Evolutionary conservation across 2,113 vertebrate genomes (phyloP).

Genomic region (Grammomys surdaster): DNA sequence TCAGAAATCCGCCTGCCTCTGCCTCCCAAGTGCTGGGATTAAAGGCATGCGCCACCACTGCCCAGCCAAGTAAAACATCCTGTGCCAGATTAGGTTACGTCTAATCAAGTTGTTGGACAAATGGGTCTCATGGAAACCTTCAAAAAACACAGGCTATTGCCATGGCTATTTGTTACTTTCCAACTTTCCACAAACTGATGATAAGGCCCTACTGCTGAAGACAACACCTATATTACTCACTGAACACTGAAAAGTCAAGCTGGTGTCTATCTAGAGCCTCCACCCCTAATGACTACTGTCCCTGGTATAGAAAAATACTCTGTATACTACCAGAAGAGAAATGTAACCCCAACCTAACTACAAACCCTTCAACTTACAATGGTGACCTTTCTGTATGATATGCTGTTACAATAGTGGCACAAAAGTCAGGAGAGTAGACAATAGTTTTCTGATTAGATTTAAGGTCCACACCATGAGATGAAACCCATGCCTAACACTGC

Average conservation of each 20-base stretch:
- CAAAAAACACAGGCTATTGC: not conserved
- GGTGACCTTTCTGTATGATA: not conserved
- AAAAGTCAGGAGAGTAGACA: not conserved
- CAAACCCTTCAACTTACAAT: not conserved
- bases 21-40: no score
- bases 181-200: not conserved
- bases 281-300: no score
- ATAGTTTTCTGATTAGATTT: not conserved
- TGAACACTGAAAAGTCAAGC: not conserved
- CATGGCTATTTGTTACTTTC: not conserved
- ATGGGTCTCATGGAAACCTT: not conserved
- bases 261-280: not conserved
- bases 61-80: not conserved
- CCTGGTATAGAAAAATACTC: not conserved
- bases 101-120: not conserved
- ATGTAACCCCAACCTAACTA: not conserved
- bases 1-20: no score
- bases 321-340: not conserved
- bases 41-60: no score
- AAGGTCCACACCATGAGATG: not conserved
- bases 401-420: not conserved
- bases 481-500: not conserved
- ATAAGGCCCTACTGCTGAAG: not conserved
- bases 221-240: not conserved
- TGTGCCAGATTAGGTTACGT: not conserved